These are phyloP conservation scores for Rhorus exstirpatorius DNA, from an alignment of 2,888 invertebrate species.

Conservation along the genomic window DNA sequence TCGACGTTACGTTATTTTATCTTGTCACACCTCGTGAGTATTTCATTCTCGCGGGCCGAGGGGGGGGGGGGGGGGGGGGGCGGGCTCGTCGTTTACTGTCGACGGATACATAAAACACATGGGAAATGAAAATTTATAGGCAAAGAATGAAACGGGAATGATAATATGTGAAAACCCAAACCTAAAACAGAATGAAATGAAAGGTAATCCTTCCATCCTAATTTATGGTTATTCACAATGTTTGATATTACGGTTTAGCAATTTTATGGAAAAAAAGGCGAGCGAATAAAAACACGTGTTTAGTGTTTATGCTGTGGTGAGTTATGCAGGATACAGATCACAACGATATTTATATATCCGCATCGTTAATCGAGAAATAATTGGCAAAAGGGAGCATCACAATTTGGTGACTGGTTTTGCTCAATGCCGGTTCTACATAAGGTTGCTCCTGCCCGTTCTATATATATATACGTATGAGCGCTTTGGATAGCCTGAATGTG, in stretches of 20 bases:
- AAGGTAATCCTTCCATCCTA: neutral
- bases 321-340: neutral
- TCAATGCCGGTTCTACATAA: too few relatives aligned
- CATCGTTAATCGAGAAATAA: neutral
- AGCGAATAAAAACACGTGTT: too few relatives aligned
- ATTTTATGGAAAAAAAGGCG: too few relatives aligned
- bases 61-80: too few relatives aligned
- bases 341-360: neutral
- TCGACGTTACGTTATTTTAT: constrained; percentile 28
- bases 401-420: neutral
- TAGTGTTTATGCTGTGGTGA: too few relatives aligned
- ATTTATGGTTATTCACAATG: constrained; percentile 5
- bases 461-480: too few relatives aligned
- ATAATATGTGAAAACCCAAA: neutral
- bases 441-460: constrained; percentile 13
- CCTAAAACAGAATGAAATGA: neutral
- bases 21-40: constrained; percentile 6
- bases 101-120: constrained; percentile 8
- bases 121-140: neutral
- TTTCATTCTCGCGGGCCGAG: constrained; percentile 21
- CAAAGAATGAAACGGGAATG: neutral
- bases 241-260: too few relatives aligned
- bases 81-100: constrained; percentile 18
- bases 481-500: neutral
- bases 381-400: neutral